Evolutionary conservation across 2,113 vertebrate genomes (phyloP), one percentile per base, ranked within the genome.

Genomic region (Chaetops frenatus): DNA sequence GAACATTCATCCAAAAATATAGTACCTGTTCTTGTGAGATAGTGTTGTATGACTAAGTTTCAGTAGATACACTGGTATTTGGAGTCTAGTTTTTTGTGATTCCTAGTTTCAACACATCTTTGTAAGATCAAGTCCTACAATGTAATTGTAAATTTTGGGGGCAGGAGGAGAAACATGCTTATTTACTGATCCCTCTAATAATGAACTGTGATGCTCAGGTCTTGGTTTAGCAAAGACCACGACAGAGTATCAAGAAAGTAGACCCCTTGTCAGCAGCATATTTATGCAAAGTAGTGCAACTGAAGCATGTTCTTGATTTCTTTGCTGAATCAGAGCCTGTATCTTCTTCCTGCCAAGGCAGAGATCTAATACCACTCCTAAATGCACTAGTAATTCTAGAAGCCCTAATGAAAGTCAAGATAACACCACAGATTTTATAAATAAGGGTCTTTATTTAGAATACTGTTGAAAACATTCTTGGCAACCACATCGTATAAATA

Each of bases 401-500:
- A 95, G 92, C 73, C 48, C 84, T 81, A 91, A 78, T 38, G 83
- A 91, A 91, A 96, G 92, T 88, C 84, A 96, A 93, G 89, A 90
- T 84, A 96, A 94, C n/a, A 18, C 73, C 93, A 92, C 35, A 48
- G 88, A 91, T 94, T 96, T 97, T 99, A 99, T 99, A 99, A 99
- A 99, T 99, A 99, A 98, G 95, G 97, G 87, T 96, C 73, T 98
- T 98, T 98, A 98, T 98, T 98, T 97, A 98, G 97, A 98, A 97
- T 97, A 97, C 90, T 97, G 95, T 95, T 95, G 95, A 91, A 97
- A 97, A 96, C 97, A 96, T 97, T 96, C 92, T 91, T 94, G 96
- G 98, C 98, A 98, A 98, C 98, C 98, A 98, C 98, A 98, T 98
- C 7, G 96, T 98, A 98, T 99, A 99, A 99, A 99, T 99, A 99